Evolutionary conservation across 2,797 vertebrate species (phyloP), one percentile per base, ranked within the genome.

Genomic region (Enteromius treurensis): DNA sequence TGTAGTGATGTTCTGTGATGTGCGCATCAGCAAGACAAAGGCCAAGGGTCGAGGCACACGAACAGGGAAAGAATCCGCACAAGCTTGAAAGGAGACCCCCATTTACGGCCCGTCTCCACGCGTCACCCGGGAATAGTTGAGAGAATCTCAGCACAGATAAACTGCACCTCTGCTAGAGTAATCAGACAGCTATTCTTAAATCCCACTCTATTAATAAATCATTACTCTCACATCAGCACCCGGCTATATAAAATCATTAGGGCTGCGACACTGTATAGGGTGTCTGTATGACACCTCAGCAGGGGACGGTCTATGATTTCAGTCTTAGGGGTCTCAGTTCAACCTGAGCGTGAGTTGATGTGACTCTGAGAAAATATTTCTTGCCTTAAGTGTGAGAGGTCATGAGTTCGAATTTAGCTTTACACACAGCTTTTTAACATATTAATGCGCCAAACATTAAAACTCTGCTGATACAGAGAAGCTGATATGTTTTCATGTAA

Each of bases 71-170:
- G 93, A 94, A 95, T 94, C 92, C 87, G 87, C 77, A 85, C 58
- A 42, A 87, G 88, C 86, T 90, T 90, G 92, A 92, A 94, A 94
- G 92, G 91, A 77, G 92, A 93, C 88, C 91, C 81, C 91, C 88
- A 90, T 91, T 91, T 91, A 81, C 88, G 64, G 85, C 73, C 83
- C 60, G 89, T 91, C 92, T 91, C 88, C 78, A 51, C 70, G 79
- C 87, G 81, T 71, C 81, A 83, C 87, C 93, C 83, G 67, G 87
- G 91, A 95, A 95, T 94, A 94, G 92, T 83, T 67, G 88, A 88
- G 88, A 84, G 76, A 90, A 92, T 91, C 88, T 87, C 83, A 26
- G 88, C 87, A 89, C 88, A 88, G 88, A 87, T 89, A 86, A 77
- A 88, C 85, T 86, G 82, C 32, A 69, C 70, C 80, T 84, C 83